These are phyloP conservation scores for Notodonta ziczac DNA, from an alignment of 2,888 invertebrate genomes.

Conservation along the genomic window DNA sequence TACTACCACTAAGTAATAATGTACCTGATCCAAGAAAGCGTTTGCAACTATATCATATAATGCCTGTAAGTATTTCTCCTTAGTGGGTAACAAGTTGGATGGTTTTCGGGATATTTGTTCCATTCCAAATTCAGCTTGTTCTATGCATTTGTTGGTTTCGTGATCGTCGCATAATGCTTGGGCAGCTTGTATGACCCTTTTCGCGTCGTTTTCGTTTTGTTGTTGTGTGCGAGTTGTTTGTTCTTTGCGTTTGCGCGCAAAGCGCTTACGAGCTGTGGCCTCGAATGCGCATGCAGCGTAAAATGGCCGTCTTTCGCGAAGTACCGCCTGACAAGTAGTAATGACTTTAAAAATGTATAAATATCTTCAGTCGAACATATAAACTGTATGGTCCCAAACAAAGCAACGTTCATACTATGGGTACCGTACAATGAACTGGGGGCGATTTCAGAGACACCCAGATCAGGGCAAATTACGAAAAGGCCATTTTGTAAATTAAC, in stretches of 20 bases:
- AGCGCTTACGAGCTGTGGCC: slow-evolving; percentile 58
- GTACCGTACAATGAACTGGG: no score
- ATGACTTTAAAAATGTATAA: not conserved
- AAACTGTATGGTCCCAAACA: no score
- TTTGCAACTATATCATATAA: slow-evolving; percentile 66
- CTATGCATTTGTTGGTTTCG: slow-evolving; percentile 68
- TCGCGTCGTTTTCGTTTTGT: slow-evolving; percentile 66
- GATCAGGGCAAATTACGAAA: no score
- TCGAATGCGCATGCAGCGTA: slow-evolving; percentile 70
- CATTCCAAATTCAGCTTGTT: slow-evolving; percentile 72
- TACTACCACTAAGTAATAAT: no score
- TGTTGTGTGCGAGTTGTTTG: slow-evolving; percentile 60
- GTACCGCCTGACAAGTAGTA: slow-evolving; percentile 51
- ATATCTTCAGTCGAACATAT: no score
- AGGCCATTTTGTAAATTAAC: no score
- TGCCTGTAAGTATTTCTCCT: slow-evolving; percentile 69
- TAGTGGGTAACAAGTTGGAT: slow-evolving; percentile 60
- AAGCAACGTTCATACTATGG: no score
- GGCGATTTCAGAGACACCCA: no score
- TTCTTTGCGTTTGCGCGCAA: slow-evolving; percentile 60
- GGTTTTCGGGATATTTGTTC: slow-evolving; percentile 70
- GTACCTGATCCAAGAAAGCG: slow-evolving; percentile 73
- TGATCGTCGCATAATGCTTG: slow-evolving; percentile 52
- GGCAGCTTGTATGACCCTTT: slow-evolving; percentile 60
- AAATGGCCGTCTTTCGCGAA: slow-evolving; percentile 70